Evolutionary conservation across 2,113 vertebrate genomes (phyloP), one percentile per base, ranked within the genome.

Genomic region (Pteruthius melanotis): DNA sequence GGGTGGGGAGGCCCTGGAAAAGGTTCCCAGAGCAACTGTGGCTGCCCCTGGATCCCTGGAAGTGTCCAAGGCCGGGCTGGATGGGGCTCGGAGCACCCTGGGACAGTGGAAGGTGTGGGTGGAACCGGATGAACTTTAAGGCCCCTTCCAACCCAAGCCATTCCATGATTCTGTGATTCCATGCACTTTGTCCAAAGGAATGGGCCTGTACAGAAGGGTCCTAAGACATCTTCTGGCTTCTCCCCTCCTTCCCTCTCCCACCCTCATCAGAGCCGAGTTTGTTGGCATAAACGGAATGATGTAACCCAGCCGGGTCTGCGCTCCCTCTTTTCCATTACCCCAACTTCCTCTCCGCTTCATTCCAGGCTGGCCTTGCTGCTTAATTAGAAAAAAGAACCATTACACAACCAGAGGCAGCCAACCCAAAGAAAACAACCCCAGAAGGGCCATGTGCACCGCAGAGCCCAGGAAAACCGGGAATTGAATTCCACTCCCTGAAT

Each of bases 401-500:
- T 89, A 90, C n/a, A 17, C 77, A 74, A 91, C 30, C 30, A 4
- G 79, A 95, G 86, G 94, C 53, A 79, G 82, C 45, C 77, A 68
- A 68, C 45, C 72, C 93, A 72, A 85, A 75, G 16, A 47, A 74
- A 77, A 90, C 92, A 77, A 65, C 87, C 76, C 28, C 79, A 82
- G 56, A 47, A 95, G 94, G 95, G 84, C 85, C 87, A 47, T 69
- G 90, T 93, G 96, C 39, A 40, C 93, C 88, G 87, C 90, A 47
- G 33, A 95, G 96, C 95, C 96, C 96, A 95, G 95, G 95, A 97
- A 97, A 97, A 96, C 60, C 64, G 12, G 60, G 89, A 97, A 87
- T 97, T 85, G 40, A 96, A 97, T 97, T 93, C 94, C 92, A 82
- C 56, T 44, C 82, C 40, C 20, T 96, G 97, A 97, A 95, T 98